A percentile compares a stretch with the other conserved stretches of the same genome.
Conservation (phyloP, 35 echinoderm and acorn worm species). For the Stichopus chloronotus region DNA sequence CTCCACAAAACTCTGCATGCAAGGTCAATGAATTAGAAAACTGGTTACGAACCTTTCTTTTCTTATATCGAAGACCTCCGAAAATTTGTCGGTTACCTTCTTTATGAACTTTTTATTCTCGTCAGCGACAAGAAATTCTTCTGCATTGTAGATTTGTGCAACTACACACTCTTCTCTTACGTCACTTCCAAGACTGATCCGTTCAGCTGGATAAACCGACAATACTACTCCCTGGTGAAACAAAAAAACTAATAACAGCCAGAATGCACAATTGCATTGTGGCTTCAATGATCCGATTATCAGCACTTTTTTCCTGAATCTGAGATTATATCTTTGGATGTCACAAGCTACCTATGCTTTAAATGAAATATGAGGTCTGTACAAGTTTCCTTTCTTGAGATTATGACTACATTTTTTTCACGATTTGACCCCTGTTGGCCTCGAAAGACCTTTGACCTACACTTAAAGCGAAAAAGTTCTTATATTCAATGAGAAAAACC, state of each 20-base stretch:
- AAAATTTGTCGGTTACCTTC: slow-evolving; percentile 33
- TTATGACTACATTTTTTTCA: not conserved
- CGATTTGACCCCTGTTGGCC: too few species aligned
- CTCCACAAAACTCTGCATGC: too few species aligned
- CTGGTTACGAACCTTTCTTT: slow-evolving; percentile 9
- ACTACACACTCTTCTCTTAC: slow-evolving; percentile 33
- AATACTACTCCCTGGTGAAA: slow-evolving; percentile 41
- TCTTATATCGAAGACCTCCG: not conserved
- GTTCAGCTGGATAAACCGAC: slow-evolving; percentile 27
- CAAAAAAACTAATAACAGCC: not conserved
- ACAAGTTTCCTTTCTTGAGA: not conserved
- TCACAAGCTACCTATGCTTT: not conserved
- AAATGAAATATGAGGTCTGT: not conserved
- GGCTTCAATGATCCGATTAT: not conserved
- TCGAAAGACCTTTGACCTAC: too few species aligned
- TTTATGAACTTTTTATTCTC: slow-evolving; percentile 44
- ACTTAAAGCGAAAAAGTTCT: too few species aligned
- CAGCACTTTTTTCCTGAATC: not conserved
- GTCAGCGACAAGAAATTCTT: slow-evolving; percentile 32
- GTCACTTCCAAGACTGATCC: slow-evolving; percentile 45
- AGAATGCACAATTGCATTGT: not conserved
- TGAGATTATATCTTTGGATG: not conserved
- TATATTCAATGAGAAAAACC: too few species aligned
- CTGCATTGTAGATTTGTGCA: slow-evolving; percentile 31
- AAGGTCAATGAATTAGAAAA: too few species aligned